These are phyloP conservation scores for Steinernema hermaphroditum DNA, from an alignment of 2,888 invertebrate genomes.

Conservation along the genomic window DNA sequence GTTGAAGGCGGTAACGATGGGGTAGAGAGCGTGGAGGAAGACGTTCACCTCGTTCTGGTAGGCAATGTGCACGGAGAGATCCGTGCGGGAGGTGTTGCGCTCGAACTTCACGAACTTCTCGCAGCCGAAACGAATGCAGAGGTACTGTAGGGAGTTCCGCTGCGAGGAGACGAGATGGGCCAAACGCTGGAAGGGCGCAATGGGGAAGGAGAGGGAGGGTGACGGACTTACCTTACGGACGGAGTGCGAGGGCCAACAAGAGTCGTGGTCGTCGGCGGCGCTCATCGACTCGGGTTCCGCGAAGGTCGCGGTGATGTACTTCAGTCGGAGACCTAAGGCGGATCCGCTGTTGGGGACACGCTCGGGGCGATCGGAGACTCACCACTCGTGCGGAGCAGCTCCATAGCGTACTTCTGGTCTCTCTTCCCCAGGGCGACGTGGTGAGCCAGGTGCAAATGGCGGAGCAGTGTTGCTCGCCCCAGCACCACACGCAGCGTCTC, in stretches of 20 bases:
- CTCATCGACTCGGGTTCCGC: neutral
- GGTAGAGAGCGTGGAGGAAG: conserved; percentile 4
- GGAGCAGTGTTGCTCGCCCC: neutral
- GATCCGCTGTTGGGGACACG: neutral
- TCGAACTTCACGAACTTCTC: neutral
- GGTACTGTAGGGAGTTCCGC: conserved; percentile 7
- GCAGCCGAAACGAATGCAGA: neutral
- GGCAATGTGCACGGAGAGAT: conserved; percentile 1
- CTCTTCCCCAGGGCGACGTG: neutral
- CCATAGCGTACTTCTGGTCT: conserved; percentile 6
- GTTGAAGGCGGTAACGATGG: neutral
- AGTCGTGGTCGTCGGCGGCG: neutral
- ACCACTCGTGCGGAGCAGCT: conserved; percentile 1
- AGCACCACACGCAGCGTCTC: conserved; percentile 3
- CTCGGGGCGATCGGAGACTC: neutral
- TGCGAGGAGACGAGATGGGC: neutral
- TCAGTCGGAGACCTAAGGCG: conserved; percentile 23
- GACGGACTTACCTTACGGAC: conserved; percentile 20
- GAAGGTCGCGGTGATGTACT: neutral
- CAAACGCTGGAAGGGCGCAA: neutral
- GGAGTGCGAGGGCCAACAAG: neutral
- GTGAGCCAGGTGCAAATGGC: neutral
- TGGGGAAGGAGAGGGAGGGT: neutral
- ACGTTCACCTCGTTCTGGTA: conserved; percentile 12
- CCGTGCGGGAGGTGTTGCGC: neutral